Evolutionary conservation across 1,140 invertebrate species (phyloP), one percentile per base, ranked within the genome.

Genomic region (Phthorimaea operculella): DNA sequence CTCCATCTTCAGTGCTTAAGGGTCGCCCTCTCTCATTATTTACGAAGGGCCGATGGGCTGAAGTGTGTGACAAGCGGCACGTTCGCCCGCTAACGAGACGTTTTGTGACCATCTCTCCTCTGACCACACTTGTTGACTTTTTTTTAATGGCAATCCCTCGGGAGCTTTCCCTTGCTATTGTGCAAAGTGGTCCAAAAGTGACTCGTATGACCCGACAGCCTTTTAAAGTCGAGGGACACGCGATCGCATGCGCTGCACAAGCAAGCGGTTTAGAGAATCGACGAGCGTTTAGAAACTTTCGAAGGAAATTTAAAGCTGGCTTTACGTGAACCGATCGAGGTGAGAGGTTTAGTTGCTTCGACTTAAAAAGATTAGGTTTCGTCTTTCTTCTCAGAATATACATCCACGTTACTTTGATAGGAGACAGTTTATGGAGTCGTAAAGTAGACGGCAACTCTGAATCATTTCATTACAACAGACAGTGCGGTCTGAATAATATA

Each of bases 1-100:
- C 54, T 64, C 54, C 51, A 56, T 57, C 52, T 55, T 59, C 60
- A 49, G 50, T 55, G 55, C 52, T 55, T 62, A 60, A 74, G 64
- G 72, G 68, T 69, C 66, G 61, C 73, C 77, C 79, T 79, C 57
- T 59, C 79, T 85, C 78, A 85, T 85, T 85, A 85, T 85, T 85
- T 85, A 83, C 74, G 77, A 82, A 83, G 82, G 82, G 79, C 81
- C 74, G 80, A 75, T 76, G 72, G 77, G 66, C 64, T 81, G 75
- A 77, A 83, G 79, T 78, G 82, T 76, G 77, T 78, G 79, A 83
- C 74, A 71, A 68, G 69, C 73, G 78, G 79, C 82, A 85, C 82
- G 82, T 85, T 66, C 79, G 71, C 65, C 28, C 72, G 69, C 79
- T 85, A 85, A 85, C 79, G 82, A 85, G 82, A 80, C 76, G 79